Conservation (phyloP, 1,140 invertebrate species). For the Drosophila navojoa region DNA sequence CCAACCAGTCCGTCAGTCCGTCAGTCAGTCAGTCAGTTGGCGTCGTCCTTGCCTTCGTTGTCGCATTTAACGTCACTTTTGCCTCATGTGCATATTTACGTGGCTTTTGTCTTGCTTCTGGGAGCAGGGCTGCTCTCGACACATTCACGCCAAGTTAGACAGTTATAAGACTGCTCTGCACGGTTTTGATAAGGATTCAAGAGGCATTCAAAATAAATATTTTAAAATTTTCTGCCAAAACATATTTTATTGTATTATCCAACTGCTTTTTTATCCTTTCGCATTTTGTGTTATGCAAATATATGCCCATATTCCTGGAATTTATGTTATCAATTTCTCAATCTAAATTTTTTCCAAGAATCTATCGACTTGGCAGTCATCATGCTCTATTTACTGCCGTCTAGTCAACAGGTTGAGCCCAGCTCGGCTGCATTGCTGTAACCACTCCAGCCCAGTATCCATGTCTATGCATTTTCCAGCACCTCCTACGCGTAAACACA, state of each 20-base stretch:
- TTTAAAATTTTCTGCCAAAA: no score
- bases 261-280: no score
- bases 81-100: slow-evolving; percentile 23
- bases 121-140: no score
- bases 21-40: not conserved
- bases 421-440: not conserved
- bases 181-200: no score
- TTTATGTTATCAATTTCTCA: no score
- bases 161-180: no score
- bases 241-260: no score
- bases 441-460: not conserved
- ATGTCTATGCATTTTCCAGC: not conserved
- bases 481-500: not conserved
- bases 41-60: not conserved
- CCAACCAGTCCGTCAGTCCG: not conserved
- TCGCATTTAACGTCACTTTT: slow-evolving; percentile 24
- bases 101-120: not conserved
- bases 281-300: no score
- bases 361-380: not conserved
- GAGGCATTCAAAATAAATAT: no score
- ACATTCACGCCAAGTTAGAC: no score
- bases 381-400: no score
- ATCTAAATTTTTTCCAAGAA: not conserved
- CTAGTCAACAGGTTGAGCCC: not conserved
- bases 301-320: no score